These are phyloP conservation scores for Ptilodon capucinus DNA, from an alignment of 2,888 invertebrate genomes.

Conservation along the genomic window DNA sequence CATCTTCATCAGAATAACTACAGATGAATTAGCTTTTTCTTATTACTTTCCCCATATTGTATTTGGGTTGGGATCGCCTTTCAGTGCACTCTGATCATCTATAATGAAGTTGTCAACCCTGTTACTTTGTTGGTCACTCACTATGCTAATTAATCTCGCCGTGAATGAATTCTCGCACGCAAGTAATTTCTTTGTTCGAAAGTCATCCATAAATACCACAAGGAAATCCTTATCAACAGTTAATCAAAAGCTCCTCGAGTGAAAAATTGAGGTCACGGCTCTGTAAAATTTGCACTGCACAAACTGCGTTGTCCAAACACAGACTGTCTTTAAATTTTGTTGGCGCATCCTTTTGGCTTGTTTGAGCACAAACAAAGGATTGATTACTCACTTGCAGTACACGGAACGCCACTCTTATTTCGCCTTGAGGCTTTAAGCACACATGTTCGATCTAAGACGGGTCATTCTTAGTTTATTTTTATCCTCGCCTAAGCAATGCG, in stretches of 20 bases:
- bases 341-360: constrained; percentile 41
- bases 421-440: constrained; percentile 47
- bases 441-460: constrained; percentile 20
- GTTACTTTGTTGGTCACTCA: neutral
- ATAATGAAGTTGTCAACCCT: neutral
- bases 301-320: constrained; percentile 43
- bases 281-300: constrained; percentile 38
- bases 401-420: constrained; percentile 60
- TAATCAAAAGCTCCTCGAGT: constrained; percentile 31
- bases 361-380: constrained; percentile 47
- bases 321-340: constrained; percentile 45
- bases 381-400: constrained; percentile 55
- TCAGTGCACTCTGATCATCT: neutral
- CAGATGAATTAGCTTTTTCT: too few relatives aligned
- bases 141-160: neutral
- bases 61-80: too few relatives aligned
- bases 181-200: constrained; percentile 17
- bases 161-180: neutral
- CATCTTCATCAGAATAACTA: too few relatives aligned
- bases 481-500: constrained; percentile 4
- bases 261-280: constrained; percentile 48
- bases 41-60: too few relatives aligned
- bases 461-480: constrained; percentile 13
- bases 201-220: constrained; percentile 27
- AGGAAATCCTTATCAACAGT: constrained; percentile 32